Percentiles rank a stretch among this genome's conserved stretches.
phyloP scores from a whole-genome alignment of 2,113 vertebrate genomes.

The Atractosteus spatula region DNA sequence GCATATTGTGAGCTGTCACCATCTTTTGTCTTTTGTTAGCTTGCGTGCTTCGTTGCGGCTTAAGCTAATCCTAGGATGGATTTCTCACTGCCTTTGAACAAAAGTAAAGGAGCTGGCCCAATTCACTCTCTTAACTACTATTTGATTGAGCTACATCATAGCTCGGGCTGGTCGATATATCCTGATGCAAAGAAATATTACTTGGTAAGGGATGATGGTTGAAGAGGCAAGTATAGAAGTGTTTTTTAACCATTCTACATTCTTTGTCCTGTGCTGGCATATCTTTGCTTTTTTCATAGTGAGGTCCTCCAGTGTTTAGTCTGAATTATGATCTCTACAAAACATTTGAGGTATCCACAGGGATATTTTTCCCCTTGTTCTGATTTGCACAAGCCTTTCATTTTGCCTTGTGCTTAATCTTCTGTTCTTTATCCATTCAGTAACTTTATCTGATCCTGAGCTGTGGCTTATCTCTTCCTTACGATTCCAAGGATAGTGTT shows the following conservation, averaged over 20 bases:
- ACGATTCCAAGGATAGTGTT: not conserved
- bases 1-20: no score
- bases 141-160: not conserved
- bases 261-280: constrained; percentile 6
- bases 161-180: no score
- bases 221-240: no score
- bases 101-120: no score
- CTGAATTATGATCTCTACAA: not conserved
- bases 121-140: no score
- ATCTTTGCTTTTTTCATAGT: not conserved
- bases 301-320: not conserved
- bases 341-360: not conserved
- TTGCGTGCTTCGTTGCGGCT: no score
- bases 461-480: not conserved
- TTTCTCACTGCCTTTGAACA: no score
- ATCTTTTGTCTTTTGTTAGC: no score
- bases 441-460: constrained; percentile 11
- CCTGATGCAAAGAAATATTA: no score
- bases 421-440: constrained; percentile 11
- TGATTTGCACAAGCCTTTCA: constrained; percentile 8
- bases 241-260: not conserved
- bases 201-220: no score
- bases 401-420: constrained; percentile 12
- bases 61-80: no score
- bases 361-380: not conserved